Percentiles rank a stretch among this genome's conserved stretches.
Evolutionary conservation across 2,113 vertebrate species (phyloP).

Genomic region (Motacilla tschutschensis): DNA sequence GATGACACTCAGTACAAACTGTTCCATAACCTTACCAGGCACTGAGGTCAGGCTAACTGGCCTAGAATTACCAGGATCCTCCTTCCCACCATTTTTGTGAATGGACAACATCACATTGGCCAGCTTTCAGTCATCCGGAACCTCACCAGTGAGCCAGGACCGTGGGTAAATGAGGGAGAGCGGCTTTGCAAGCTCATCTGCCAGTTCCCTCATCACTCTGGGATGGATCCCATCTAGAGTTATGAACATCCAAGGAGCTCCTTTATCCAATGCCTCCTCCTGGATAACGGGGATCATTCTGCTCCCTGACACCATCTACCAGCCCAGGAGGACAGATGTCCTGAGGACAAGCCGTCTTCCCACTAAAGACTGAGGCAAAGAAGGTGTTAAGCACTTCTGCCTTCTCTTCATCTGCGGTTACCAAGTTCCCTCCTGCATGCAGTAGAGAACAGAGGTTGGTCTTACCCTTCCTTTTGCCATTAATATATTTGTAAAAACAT

Average conservation of each 20-base stretch:
- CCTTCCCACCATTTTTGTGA: neutral
- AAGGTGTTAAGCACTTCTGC: too few species aligned
- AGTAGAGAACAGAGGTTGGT: too few species aligned
- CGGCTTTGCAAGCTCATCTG: accelerated
- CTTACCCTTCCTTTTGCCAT: too few species aligned
- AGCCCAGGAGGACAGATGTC: too few species aligned
- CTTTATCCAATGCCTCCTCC: neutral
- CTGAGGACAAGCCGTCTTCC: too few species aligned
- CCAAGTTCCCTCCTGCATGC: too few species aligned
- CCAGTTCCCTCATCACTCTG: neutral
- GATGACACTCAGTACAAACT: neutral
- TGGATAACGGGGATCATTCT: too few species aligned
- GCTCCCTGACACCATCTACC: too few species aligned
- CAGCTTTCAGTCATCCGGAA: neutral
- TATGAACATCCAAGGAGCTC: neutral
- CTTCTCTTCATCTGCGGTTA: too few species aligned
- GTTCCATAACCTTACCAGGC: too few species aligned
- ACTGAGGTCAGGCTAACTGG: neutral
- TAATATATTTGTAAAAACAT: neutral
- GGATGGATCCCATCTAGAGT: neutral
- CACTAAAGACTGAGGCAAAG: too few species aligned
- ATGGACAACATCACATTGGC: accelerated
- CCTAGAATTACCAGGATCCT: neutral
- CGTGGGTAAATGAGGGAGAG: neutral
- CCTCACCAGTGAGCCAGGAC: neutral